A percentile compares a stretch with the other conserved stretches of the same genome.
Evolutionary conservation across 2,888 invertebrate genomes (phyloP).

Genomic region (Phaedon cochleariae): DNA sequence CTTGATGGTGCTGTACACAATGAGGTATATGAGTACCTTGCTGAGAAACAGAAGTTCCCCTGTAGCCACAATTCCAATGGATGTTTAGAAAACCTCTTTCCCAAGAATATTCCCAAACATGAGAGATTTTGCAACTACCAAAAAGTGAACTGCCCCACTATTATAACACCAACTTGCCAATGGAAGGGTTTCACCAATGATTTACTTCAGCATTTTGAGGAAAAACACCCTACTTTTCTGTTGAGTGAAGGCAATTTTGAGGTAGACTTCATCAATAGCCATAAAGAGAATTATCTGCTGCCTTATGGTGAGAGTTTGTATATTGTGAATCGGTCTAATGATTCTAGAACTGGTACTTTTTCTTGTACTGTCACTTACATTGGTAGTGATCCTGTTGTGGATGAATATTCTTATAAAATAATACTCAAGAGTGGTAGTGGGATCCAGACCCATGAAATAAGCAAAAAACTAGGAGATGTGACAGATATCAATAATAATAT

Average conservation of each 20-base stretch:
- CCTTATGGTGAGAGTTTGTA: conserved; percentile 48
- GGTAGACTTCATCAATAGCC: conserved; percentile 52
- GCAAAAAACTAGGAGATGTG: conserved; percentile 30
- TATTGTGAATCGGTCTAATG: conserved; percentile 47
- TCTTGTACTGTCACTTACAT: conserved; percentile 47
- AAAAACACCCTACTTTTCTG: conserved; percentile 48
- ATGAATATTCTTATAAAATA: conserved; percentile 36
- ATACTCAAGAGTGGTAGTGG: conserved; percentile 38
- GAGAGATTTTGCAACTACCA: conserved; percentile 49
- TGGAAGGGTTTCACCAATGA: conserved; percentile 51
- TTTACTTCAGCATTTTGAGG: conserved; percentile 51
- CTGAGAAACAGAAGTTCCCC: conserved; percentile 49
- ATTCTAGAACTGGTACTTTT: conserved; percentile 43
- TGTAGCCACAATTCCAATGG: conserved; percentile 50
- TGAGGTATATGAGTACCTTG: conserved; percentile 48
- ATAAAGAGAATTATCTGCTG: conserved; percentile 51
- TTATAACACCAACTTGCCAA: conserved; percentile 40
- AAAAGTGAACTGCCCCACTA: conserved; percentile 46
- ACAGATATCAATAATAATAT: conserved; percentile 40
- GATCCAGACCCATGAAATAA: conserved; percentile 22
- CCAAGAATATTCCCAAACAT: conserved; percentile 45
- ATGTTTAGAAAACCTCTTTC: conserved; percentile 47
- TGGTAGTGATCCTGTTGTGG: conserved; percentile 33
- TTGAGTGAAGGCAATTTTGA: conserved; percentile 50
- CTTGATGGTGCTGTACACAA: conserved; percentile 44